Evolutionary conservation across 2,888 invertebrate genomes (phyloP).

Genomic region (Pterostichus madidus): DNA sequence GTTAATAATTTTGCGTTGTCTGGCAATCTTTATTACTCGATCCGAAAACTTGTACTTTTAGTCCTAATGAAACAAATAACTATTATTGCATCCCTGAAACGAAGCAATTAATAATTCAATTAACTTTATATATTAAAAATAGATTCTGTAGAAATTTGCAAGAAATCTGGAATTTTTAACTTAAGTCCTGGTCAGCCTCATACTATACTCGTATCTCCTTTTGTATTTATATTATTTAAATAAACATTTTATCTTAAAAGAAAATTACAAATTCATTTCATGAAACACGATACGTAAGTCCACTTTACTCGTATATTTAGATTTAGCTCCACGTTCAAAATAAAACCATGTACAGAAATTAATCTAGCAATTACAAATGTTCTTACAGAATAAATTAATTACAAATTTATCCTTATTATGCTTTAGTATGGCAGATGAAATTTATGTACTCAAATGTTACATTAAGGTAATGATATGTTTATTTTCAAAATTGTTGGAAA

Average conservation of each 20-base stretch:
- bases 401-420: conserved; percentile 28
- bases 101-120: no score
- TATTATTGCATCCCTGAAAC: not conserved
- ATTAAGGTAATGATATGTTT: not conserved
- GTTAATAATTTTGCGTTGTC: no score
- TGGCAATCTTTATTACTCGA: no score
- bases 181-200: no score
- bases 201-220: no score
- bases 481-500: no score
- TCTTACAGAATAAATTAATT: conserved; percentile 23
- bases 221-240: not conserved
- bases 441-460: conserved; percentile 23
- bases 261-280: conserved; percentile 8
- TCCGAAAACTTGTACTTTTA: no score
- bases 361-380: not conserved
- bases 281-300: conserved; percentile 2
- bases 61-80: not conserved
- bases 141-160: no score
- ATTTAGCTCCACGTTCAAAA: not conserved
- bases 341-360: not conserved
- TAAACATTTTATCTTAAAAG: conserved; percentile 13
- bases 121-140: no score
- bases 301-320: conserved; percentile 1
- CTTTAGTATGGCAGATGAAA: not conserved
- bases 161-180: no score